phyloP scores from a whole-genome alignment of 2,113 vertebrate species.

The Amia ocellicauda region DNA sequence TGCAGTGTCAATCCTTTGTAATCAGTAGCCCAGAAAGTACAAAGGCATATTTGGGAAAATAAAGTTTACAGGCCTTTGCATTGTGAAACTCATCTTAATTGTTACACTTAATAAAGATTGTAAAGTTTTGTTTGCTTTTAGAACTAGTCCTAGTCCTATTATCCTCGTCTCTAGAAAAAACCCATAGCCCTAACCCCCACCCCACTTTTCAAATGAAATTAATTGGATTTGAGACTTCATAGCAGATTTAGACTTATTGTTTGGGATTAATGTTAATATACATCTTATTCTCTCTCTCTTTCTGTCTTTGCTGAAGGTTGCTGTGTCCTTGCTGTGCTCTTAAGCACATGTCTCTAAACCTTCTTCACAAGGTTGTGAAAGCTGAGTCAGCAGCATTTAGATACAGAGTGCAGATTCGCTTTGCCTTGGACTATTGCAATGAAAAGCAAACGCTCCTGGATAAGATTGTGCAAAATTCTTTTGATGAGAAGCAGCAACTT shows the following conservation, averaged over 20 bases:
- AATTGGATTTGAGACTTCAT: constrained; percentile 7
- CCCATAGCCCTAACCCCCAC: constrained; percentile 1
- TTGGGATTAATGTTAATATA: background rate
- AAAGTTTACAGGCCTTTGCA: constrained; percentile 1
- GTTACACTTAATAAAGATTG: constrained; percentile 3
- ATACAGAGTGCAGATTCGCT: constrained; percentile 26
- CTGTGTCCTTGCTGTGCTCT: constrained; percentile 36
- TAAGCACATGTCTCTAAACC: constrained; percentile 27
- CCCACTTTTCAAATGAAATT: constrained; percentile 17
- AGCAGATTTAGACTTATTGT: constrained; percentile 14
- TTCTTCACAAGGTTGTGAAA: constrained; percentile 22
- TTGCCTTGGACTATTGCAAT: constrained; percentile 33
- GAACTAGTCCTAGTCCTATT: no score
- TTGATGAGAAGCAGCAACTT: constrained; percentile 20
- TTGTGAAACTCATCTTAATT: constrained; percentile 10
- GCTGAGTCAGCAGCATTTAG: constrained; percentile 32
- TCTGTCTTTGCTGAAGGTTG: constrained; percentile 37
- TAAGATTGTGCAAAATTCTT: constrained; percentile 24
- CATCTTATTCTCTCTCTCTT: background rate
- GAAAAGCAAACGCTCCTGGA: constrained; percentile 30
- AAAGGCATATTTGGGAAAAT: constrained; percentile 20
- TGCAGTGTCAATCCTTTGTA: constrained; percentile 38
- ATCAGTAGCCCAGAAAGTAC: constrained; percentile 14
- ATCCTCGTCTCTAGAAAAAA: no score
- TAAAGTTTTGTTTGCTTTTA: no score